Evolutionary conservation across 2,797 vertebrate species (phyloP), one percentile per base, ranked within the genome.

Genomic region (Garrulus glandarius): DNA sequence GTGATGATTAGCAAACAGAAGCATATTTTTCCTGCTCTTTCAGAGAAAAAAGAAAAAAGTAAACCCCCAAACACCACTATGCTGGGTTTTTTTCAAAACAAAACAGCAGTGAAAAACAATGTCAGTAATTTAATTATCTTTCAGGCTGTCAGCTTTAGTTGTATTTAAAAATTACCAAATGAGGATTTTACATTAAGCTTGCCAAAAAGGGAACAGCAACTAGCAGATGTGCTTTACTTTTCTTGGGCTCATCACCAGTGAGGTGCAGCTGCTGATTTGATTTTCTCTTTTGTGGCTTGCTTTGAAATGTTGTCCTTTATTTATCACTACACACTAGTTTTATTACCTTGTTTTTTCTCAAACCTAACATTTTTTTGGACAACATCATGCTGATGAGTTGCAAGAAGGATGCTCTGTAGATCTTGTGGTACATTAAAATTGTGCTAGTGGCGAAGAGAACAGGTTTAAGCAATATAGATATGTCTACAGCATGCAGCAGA

Each of bases 161-260:
- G 91, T 55, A 55, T 86, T 97, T 96, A 93, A 96, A 92, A 91
- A 84, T 89, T 88, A 84, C 72, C 55, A 11, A 67, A 77, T 2
- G 27, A 85, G 72, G 39, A 59, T 36, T 94, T 93, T 81, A 95
- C 34, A 55, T 92, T 92, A 91, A 93, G 89, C 72, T 36, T 92
- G 78, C 71, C 77, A 93, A 56, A 74, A 97, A 84, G 37, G 39
- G 49, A 96, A 70, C 44, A 72, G 64, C 18, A 55, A 50, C 78
- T 74, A 95, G 57, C 96, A 97, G 97, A 97, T 96, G 94, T 84
- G 92, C 24, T 95, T 93, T 92, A 60, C 37, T 92, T 80, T 95
- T 88, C 69, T 81, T 37, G 69, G 57, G 87, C 49, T 67, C 78
- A 72, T 94, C 88, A 69, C 27, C 10, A 49, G 68, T 79, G 86